Evolutionary conservation across 2,113 vertebrate species (phyloP).

Genomic region (Aphelocoma coerulescens): DNA sequence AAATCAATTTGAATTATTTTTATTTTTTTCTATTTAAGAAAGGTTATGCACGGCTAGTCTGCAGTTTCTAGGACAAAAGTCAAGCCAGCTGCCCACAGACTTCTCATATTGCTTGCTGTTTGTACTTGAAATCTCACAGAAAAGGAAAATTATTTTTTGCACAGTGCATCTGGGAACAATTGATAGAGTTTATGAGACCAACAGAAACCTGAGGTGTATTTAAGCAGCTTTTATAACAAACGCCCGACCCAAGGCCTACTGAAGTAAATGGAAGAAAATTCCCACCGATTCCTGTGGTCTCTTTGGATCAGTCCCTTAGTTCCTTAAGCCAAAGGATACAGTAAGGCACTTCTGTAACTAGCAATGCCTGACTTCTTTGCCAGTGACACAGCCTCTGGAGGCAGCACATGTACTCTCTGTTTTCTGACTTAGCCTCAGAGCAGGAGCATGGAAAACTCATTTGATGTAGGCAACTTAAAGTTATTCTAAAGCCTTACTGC

Average conservation of each 20-base stretch:
- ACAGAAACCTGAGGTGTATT: not conserved
- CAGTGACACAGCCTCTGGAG: not conserved
- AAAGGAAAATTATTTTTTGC: conserved; percentile 18
- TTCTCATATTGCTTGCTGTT: not conserved
- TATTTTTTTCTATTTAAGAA: not conserved
- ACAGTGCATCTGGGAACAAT: conserved; percentile 9
- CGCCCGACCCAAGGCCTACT: not conserved
- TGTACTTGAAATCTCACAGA: not conserved
- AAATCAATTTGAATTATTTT: not conserved
- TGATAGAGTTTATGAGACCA: not conserved
- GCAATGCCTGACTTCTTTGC: not conserved
- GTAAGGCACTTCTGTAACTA: conserved; percentile 12
- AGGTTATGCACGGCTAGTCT: not conserved
- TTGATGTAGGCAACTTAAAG: not conserved
- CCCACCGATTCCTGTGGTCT: not conserved
- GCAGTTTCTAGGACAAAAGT: conserved; percentile 1
- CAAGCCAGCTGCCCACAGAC: not conserved
- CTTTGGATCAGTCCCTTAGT: not conserved
- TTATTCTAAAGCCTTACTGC: not conserved
- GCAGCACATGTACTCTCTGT: not conserved
- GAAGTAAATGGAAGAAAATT: not conserved
- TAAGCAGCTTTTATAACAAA: not conserved
- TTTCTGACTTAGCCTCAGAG: not conserved
- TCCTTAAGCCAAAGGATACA: not conserved
- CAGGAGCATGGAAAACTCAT: not conserved